Percentiles rank a stretch among this genome's conserved stretches.
phyloP scores from a whole-genome alignment of 2,113 vertebrate species.

The Gymnarchus niloticus region DNA sequence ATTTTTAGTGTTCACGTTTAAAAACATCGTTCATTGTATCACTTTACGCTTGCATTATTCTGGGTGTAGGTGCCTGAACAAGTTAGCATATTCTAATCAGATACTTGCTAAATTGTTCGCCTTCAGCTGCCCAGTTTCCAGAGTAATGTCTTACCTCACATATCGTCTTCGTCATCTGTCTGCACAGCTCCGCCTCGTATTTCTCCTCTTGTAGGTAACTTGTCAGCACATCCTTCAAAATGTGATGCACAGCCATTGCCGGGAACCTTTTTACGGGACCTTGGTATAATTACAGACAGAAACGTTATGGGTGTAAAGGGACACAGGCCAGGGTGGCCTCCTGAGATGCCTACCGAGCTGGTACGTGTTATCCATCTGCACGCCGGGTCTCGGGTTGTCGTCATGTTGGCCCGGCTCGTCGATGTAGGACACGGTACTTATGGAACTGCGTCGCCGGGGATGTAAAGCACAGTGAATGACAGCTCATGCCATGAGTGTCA shows the following conservation, averaged over 20 bases:
- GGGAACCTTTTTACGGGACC: slow-evolving; percentile 69
- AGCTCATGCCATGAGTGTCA: too few species aligned
- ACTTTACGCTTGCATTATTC: background rate
- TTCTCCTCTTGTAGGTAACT: slow-evolving; percentile 68
- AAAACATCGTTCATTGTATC: background rate
- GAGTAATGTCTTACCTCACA: slow-evolving; percentile 65
- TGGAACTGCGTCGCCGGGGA: slow-evolving; percentile 53
- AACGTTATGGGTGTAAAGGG: background rate
- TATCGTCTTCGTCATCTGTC: slow-evolving; percentile 74
- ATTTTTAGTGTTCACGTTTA: background rate
- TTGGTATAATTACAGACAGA: slow-evolving; percentile 38
- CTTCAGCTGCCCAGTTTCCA: background rate
- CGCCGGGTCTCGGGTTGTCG: slow-evolving; percentile 44
- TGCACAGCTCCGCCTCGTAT: slow-evolving; percentile 74
- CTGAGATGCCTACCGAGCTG: slow-evolving; percentile 57
- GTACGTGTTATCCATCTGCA: slow-evolving; percentile 73
- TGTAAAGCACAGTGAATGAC: too few species aligned
- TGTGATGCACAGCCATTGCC: slow-evolving; percentile 56
- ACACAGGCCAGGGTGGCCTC: background rate
- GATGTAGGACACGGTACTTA: slow-evolving; percentile 61
- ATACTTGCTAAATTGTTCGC: background rate
- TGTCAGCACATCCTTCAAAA: slow-evolving; percentile 76
- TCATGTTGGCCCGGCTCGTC: slow-evolving; percentile 68
- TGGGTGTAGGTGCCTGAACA: background rate
- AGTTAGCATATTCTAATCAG: background rate